A percentile compares a stretch with the other conserved stretches of the same genome.
These are phyloP conservation scores for Castor canadensis DNA, from an alignment of 2,113 vertebrate species.

Conservation along the genomic window DNA sequence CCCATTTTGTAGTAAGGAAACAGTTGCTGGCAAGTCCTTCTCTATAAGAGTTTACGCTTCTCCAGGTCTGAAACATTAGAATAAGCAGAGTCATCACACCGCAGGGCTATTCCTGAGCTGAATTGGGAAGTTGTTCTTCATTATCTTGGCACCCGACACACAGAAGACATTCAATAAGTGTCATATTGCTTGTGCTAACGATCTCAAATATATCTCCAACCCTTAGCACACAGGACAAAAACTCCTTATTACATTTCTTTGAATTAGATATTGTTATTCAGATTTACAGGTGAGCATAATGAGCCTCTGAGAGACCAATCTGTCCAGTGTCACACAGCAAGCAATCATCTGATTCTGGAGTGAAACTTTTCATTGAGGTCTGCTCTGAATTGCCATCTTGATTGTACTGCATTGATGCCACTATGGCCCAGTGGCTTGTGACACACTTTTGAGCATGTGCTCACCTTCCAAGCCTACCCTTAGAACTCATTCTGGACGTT, in stretches of 20 bases:
- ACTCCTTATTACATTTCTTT: not conserved
- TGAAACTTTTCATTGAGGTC: not conserved
- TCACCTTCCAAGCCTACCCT: not conserved
- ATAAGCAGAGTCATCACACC: not conserved
- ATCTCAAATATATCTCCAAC: not conserved
- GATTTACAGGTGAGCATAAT: not conserved
- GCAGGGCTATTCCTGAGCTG: not conserved
- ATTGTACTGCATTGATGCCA: not conserved
- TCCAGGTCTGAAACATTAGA: not conserved
- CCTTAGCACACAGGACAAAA: not conserved
- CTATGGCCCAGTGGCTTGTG: accelerated
- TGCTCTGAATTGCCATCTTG: accelerated
- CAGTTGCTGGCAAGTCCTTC: not conserved
- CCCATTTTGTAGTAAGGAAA: not conserved
- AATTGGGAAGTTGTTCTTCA: not conserved
- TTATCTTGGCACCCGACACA: not conserved
- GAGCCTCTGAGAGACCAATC: not conserved
- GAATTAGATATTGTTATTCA: not conserved
- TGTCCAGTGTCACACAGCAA: not conserved
- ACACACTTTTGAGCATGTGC: not conserved
- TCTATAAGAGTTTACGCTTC: not conserved
- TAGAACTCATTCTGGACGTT: not conserved
- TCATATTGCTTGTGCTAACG: not conserved
- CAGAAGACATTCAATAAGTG: not conserved
- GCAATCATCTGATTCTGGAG: not conserved